These are phyloP conservation scores for Aplidium turbinatum DNA, from an alignment of 23 tunicate species.

Conservation along the genomic window DNA sequence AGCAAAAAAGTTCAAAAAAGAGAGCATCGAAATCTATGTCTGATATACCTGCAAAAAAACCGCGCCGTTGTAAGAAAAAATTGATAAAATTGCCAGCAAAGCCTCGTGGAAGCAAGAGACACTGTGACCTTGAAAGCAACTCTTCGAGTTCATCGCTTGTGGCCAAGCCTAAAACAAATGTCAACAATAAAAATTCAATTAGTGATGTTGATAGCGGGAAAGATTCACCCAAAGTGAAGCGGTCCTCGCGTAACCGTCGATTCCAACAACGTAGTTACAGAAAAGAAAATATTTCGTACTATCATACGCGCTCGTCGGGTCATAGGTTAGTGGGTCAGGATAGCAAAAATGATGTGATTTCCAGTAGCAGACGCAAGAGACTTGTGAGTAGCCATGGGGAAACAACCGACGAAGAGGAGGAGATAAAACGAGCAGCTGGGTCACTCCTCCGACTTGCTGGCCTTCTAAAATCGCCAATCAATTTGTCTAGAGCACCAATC, in stretches of 20 bases:
- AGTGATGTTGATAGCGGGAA: conserved; percentile 84
- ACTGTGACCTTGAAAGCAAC: not conserved
- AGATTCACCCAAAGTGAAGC: conserved; percentile 59
- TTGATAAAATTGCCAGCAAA: too few species aligned
- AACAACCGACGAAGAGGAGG: conserved; percentile 52
- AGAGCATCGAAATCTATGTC: not conserved
- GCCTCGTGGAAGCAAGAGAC: not conserved
- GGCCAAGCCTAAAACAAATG: not conserved
- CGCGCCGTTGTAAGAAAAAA: not conserved
- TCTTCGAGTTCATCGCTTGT: not conserved
- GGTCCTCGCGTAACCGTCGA: not conserved
- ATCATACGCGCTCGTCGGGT: conserved; percentile 49
- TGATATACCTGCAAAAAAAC: not conserved
- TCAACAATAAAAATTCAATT: not conserved
- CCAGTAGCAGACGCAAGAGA: conserved; percentile 29
- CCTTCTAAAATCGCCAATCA: too few species aligned
- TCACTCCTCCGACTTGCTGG: conserved; percentile 84
- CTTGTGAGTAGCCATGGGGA: conserved; percentile 4
- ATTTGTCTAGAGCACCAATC: too few species aligned
- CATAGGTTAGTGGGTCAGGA: conserved; percentile 33
- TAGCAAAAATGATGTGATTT: not conserved
- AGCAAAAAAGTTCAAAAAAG: not conserved
- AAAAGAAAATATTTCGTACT: not conserved
- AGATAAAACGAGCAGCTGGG: conserved; percentile 82
- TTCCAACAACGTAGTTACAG: not conserved